These are phyloP conservation scores for Lamellibrachia columna DNA, from an alignment of 2,888 invertebrate genomes.

Conservation along the genomic window DNA sequence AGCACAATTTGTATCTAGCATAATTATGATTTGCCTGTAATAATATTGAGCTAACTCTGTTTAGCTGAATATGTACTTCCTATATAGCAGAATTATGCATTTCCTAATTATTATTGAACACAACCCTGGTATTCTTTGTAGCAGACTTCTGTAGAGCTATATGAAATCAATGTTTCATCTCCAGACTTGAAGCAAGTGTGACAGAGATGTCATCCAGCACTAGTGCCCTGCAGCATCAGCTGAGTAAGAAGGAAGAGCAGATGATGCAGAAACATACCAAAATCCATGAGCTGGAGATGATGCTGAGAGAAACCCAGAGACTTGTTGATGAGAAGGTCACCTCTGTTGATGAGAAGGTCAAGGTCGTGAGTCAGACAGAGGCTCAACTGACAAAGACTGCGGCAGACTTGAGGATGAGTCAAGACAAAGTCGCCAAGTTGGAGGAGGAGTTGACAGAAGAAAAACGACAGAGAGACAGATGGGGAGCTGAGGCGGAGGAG, in stretches of 20 bases:
- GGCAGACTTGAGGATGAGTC: neutral
- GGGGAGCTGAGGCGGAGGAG: neutral
- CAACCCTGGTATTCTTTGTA: neutral
- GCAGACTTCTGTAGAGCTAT: too few relatives aligned
- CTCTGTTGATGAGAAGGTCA: slow-evolving; percentile 9
- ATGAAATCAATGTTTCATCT: neutral
- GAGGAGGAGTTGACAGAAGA: neutral
- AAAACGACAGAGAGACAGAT: neutral
- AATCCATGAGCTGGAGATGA: neutral
- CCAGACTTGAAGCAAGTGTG: neutral
- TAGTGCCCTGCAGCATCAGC: slow-evolving; percentile 45
- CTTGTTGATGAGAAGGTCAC: neutral
- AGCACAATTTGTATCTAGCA: too few relatives aligned
- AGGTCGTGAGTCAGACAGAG: neutral
- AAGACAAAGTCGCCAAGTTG: neutral
- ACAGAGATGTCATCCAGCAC: slow-evolving; percentile 9
- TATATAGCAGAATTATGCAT: neutral
- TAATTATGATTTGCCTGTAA: too few relatives aligned
- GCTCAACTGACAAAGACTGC: neutral
- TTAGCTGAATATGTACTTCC: neutral
- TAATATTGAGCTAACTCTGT: too few relatives aligned
- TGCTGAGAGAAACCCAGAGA: neutral
- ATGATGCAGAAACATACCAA: neutral
- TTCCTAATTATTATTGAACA: neutral
- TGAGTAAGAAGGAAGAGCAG: slow-evolving; percentile 44